Base-by-base conservation (phyloP, 92 coral and sea anemone genomes). In the Anthopleura xanthogrammica region DNA sequence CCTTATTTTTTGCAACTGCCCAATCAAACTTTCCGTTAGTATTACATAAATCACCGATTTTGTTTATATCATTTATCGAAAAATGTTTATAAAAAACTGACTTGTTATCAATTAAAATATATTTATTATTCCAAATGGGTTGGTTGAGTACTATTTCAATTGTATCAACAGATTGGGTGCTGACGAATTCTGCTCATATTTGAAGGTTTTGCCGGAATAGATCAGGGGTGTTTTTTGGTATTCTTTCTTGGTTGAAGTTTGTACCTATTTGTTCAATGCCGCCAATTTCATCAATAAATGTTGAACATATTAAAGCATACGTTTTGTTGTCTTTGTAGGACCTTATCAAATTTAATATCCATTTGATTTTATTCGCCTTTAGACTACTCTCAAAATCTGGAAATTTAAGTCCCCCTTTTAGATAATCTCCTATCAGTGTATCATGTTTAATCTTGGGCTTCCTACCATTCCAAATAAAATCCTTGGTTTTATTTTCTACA, bases 331-430 rank as follows among this genome's bases (percentile, higher is more conserved):
- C 65, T 60, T 60, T 60, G 65, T 60, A 60, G 22, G 65, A 60
- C 20, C 52, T 52, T 77, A 24, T 22, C 70, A 80, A 72, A 12
- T 65, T 80, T 7, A 62, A 24, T 36, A 75, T 74, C 76, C 84
- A 80, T 29, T 29, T 29, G 36, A 29, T 29, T 29, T 29, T 29
- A 29, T 29, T 29, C 36, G 36, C 36, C 36, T 80, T 80, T 24
- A 80, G 46, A 12, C 76, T 39, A 36, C 55, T 60, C 52, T 60
- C 84, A 80, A 80, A 80, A 52, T 62, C 84, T 56, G 84, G 77
- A 22, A 66, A 20, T 48, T 2, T 77, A 14, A 77, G 36, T 11
- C 80, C 80, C 52, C 80, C 80, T 40, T 77, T 48, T 40, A 22
- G 9, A 52, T 12, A 60, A 23, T 72, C 77, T 29, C 77, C 77